A percentile compares a stretch with the other conserved stretches of the same genome.
Conservation (phyloP, 2,797 vertebrate genomes). For the Anguilla anguilla region DNA sequence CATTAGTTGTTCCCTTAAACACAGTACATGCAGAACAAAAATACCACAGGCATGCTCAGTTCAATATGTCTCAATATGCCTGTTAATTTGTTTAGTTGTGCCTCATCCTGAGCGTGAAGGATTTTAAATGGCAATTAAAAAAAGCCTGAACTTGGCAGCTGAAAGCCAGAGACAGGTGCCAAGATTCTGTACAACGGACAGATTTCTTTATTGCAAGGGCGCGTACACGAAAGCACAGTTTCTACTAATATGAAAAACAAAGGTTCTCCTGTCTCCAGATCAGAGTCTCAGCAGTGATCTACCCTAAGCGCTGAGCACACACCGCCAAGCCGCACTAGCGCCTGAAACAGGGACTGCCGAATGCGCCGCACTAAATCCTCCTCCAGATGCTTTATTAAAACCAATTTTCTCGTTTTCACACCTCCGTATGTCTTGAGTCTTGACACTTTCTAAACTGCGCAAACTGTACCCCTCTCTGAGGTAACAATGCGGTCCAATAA, state of each 20-base stretch:
- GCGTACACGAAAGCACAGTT: background rate
- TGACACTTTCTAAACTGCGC: background rate
- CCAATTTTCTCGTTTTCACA: background rate
- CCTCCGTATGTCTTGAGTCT: background rate
- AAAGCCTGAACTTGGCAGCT: constrained; percentile 1
- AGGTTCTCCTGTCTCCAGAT: background rate
- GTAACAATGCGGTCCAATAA: background rate
- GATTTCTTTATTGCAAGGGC: background rate
- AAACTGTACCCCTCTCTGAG: background rate
- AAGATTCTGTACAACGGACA: background rate
- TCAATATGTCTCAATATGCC: background rate
- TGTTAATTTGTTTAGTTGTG: background rate
- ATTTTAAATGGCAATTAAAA: background rate
- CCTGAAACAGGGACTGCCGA: background rate
- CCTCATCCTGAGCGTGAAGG: background rate
- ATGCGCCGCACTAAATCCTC: background rate
- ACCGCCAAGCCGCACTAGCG: background rate
- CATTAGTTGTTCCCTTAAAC: background rate
- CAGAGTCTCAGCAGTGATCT: background rate
- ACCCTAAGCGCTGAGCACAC: background rate
- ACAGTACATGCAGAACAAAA: background rate
- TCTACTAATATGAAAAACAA: background rate
- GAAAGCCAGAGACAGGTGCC: background rate
- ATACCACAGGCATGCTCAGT: background rate
- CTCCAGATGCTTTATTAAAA: background rate